Conservation (phyloP, 2,888 invertebrate species). For the Agrilus mali region DNA sequence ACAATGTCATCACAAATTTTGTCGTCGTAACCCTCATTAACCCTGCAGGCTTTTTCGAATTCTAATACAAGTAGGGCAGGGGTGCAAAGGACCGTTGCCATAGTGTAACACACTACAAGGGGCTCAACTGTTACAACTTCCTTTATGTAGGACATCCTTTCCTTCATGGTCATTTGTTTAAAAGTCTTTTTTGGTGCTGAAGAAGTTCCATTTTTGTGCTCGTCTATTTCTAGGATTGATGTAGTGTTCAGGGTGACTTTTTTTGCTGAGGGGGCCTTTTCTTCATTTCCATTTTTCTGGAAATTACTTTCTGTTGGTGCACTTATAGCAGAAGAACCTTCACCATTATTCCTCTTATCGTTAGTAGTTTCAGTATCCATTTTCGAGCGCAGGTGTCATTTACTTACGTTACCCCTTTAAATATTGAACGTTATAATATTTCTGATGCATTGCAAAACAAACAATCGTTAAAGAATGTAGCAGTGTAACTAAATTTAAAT, state of each 20-base stretch:
- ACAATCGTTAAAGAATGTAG: too few relatives aligned
- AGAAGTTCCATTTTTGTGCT: constrained; percentile 1
- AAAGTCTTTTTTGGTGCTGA: constrained; percentile 1
- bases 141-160: constrained; percentile 13
- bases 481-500: too few relatives aligned
- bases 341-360: too few relatives aligned
- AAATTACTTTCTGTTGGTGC: too few relatives aligned
- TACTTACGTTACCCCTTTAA: too few relatives aligned
- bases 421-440: too few relatives aligned
- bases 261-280: too few relatives aligned
- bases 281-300: too few relatives aligned
- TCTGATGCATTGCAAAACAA: too few relatives aligned
- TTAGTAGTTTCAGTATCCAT: too few relatives aligned
- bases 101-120: constrained; percentile 24
- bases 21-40: constrained; percentile 37
- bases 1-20: constrained; percentile 37
- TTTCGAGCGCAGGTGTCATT: too few relatives aligned
- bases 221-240: constrained; percentile 2
- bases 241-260: not conserved
- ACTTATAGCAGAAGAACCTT: too few relatives aligned
- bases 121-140: constrained; percentile 31
- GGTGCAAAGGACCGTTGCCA: constrained; percentile 23
- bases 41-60: constrained; percentile 43
- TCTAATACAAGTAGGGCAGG: constrained; percentile 41
- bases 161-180: constrained; percentile 11